phyloP scores from a whole-genome alignment of 2,797 vertebrate species.

The Danio kyathit region DNA sequence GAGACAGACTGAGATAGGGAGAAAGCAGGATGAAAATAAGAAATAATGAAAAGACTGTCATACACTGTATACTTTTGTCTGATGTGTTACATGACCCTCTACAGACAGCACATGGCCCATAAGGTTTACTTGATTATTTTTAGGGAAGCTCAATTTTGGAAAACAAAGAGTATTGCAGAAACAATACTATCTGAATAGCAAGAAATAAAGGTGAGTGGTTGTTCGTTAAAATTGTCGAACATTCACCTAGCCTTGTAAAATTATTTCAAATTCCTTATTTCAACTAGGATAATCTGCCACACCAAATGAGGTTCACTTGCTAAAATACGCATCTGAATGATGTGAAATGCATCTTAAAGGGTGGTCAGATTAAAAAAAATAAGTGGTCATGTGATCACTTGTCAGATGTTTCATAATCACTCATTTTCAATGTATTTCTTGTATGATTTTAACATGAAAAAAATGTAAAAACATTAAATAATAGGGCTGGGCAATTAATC shows the following conservation, averaged over 20 bases:
- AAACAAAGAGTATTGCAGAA: not conserved
- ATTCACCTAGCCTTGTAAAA: not conserved
- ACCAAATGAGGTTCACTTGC: too few relatives aligned
- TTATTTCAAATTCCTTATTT: not conserved
- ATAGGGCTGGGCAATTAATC: too few relatives aligned
- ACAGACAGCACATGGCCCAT: not conserved
- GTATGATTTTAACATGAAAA: too few relatives aligned
- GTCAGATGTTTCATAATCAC: too few relatives aligned
- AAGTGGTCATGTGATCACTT: too few relatives aligned
- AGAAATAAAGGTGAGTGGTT: not conserved
- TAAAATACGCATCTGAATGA: too few relatives aligned
- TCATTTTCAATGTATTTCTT: too few relatives aligned
- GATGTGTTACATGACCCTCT: not conserved
- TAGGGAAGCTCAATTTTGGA: not conserved
- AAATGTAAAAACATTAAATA: too few relatives aligned
- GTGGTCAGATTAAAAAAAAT: too few relatives aligned
- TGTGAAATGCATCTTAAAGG: too few relatives aligned
- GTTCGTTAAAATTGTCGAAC: not conserved
- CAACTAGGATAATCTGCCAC: too few relatives aligned
- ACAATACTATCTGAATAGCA: not conserved
- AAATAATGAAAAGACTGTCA: conserved; percentile 8
- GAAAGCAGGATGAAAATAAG: not conserved
- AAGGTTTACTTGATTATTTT: not conserved
- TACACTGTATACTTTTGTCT: not conserved
- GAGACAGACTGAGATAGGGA: not conserved